Base-by-base conservation (phyloP, 2,888 invertebrate species). In the Drosophila nr. medialis region DNA sequence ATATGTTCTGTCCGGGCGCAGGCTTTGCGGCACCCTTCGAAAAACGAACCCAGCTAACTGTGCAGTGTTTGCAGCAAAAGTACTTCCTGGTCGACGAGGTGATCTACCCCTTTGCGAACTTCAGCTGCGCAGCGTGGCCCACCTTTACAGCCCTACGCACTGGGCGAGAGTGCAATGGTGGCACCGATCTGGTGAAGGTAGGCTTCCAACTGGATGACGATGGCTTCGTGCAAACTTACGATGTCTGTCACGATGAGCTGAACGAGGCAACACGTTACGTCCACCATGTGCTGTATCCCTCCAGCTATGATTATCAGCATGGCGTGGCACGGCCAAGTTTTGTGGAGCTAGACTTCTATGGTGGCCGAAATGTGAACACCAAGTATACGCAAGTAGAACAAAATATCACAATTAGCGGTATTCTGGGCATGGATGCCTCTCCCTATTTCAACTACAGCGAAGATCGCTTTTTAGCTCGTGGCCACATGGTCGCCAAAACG, bases 401-500 rank as follows among this genome's bases (percentile, higher is more conserved):
- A 64, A 83, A 92, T 18, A 75, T 78, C 1, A 93, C 93, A 1
- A 80, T 94, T 6, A 90, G 91, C 8, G 72, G 61, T 1, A 91
- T 93, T 21, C 80, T 94, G 5, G 92, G 91, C 15, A 64, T 89
- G 63, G 89, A 91, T 58, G 86, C 92, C 0, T 72, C 90, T 10
- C 77, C 73, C 0, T 91, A 86, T 53, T 91, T 91, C 30, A 90
- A 91, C 55, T 89, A 63, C 29, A 71, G 64, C 18, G 85, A 83
- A 0, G 64, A 91, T 69, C 73, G 90, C 0, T 76, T 72, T 27
- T 74, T 94, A 40, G 91, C 94, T 0, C 92, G 94, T 1, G 94
- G 95, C 18, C 94, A 94, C 82, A 80, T 94, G 61, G 91, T 93
- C 0, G 94, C 95, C 0, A 94, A 93, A 75, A 92, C 92, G 0